Conservation (phyloP, 2,113 vertebrate genomes). For the Oncorhynchus gorbuscha region DNA sequence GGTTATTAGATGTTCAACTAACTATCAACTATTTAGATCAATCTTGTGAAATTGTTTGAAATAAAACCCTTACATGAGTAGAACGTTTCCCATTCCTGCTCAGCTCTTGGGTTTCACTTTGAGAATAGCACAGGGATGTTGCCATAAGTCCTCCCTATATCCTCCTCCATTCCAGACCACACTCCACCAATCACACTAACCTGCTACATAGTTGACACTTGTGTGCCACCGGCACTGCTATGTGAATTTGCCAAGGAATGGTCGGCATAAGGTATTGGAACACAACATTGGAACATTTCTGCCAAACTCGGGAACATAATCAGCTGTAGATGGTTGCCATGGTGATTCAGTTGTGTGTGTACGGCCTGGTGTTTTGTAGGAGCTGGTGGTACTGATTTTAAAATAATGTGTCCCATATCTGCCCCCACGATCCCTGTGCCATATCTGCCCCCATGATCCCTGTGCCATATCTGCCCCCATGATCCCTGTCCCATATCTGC, state of each 20-base stretch:
- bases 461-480: no score
- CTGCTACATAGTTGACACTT: constrained; percentile 50
- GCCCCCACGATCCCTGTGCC: no score
- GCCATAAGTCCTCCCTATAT: constrained; percentile 14
- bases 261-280: constrained; percentile 16
- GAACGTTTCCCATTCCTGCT: background rate
- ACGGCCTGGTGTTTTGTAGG: no score
- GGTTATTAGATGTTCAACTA: no score
- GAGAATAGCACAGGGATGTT: constrained; percentile 27
- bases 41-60: no score
- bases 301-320: background rate
- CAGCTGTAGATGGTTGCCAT: background rate
- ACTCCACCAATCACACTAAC: constrained; percentile 37
- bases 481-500: no score
- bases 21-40: no score
- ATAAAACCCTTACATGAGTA: no score
- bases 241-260: constrained; percentile 26
- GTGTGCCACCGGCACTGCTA: constrained; percentile 24
- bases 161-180: constrained; percentile 17
- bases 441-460: no score
- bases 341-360: no score
- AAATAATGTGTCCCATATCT: no score
- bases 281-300: background rate
- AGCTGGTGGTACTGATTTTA: background rate
- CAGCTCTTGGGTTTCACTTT: constrained; percentile 13